These are phyloP conservation scores for Stichopus chloronotus DNA, from an alignment of 35 echinoderm and acorn worm species.

Conservation along the genomic window DNA sequence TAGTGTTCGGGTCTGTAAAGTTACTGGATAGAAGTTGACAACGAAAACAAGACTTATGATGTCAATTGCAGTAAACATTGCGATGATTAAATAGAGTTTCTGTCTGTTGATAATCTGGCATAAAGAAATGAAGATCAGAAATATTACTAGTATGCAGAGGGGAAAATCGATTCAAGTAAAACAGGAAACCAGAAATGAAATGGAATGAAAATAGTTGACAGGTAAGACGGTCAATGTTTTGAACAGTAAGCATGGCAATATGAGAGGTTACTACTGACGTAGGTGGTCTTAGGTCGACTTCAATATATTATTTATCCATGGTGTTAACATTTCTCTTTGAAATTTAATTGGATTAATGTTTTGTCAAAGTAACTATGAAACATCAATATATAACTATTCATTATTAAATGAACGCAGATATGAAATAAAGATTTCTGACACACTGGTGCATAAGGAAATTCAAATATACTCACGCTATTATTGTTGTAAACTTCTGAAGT, in stretches of 20 bases:
- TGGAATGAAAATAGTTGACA: neutral
- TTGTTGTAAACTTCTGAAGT: neutral
- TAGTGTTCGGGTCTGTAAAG: neutral
- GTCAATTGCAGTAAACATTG: neutral
- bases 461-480: neutral
- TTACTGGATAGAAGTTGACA: neutral
- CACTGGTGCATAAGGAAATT: neutral
- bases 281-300: neutral
- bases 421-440: neutral
- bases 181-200: neutral
- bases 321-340: neutral
- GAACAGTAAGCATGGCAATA: neutral
- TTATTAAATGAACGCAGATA: neutral
- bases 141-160: neutral
- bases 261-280: neutral
- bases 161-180: neutral
- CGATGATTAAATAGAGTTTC: neutral
- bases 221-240: neutral
- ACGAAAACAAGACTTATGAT: neutral
- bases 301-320: neutral
- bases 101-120: neutral
- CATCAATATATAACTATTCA: neutral
- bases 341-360: neutral
- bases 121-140: neutral
- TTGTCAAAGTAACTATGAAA: neutral